Percentiles rank a stretch among this genome's conserved stretches.
phyloP scores from a whole-genome alignment of 1,140 invertebrate genomes.

The Brachystomella parvula region DNA sequence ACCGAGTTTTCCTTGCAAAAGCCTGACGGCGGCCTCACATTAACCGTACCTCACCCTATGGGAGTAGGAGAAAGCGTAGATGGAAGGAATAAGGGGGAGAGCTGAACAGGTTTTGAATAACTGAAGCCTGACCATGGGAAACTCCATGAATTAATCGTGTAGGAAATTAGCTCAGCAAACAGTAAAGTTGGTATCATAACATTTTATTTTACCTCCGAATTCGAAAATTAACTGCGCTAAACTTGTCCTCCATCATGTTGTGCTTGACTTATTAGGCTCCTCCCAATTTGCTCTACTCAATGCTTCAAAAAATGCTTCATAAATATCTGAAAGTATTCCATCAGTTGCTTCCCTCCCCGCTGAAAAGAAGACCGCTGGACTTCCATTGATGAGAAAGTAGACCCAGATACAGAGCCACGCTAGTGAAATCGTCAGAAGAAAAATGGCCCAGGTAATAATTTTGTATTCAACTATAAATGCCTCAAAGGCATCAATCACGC shows the following conservation, averaged over 20 bases:
- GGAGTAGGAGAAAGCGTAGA: too few relatives aligned
- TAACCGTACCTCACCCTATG: too few relatives aligned
- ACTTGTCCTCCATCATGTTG: background rate
- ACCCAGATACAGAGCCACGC: background rate
- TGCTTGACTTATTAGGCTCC: background rate
- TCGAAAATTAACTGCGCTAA: background rate
- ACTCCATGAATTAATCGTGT: too few relatives aligned
- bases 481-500: slow-evolving; percentile 1
- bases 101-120: too few relatives aligned
- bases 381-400: background rate
- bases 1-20: too few relatives aligned
- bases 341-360: background rate
- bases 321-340: too few relatives aligned
- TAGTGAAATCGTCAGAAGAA: background rate
- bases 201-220: too few relatives aligned
- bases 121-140: too few relatives aligned
- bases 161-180: too few relatives aligned
- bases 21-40: too few relatives aligned
- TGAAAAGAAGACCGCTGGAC: background rate
- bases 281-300: background rate
- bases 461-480: slow-evolving; percentile 1
- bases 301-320: background rate
- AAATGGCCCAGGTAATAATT: background rate
- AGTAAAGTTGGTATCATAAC: too few relatives aligned
- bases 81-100: too few relatives aligned